A percentile compares a stretch with the other conserved stretches of the same genome.
Evolutionary conservation across 1,140 invertebrate species (phyloP).

Genomic region (Thalassaphorura encarpata): DNA sequence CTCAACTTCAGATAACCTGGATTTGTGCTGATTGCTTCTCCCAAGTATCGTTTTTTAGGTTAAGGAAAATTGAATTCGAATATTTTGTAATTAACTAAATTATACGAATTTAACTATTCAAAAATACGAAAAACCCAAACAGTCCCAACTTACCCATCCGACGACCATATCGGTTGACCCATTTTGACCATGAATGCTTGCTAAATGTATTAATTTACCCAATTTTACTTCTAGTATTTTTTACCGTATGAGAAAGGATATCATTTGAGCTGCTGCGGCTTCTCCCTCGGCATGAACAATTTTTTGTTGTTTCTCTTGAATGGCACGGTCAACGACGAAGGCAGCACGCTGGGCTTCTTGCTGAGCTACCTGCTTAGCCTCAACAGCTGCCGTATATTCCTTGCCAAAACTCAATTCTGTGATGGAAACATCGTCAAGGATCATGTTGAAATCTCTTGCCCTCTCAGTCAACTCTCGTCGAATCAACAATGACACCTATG

Average conservation of each 20-base stretch:
- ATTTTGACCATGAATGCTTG: too few relatives aligned
- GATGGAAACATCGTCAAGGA: conserved; percentile 98
- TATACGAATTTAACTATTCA: too few relatives aligned
- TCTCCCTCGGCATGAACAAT: conserved; percentile 99
- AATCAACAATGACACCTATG: conserved; percentile 76
- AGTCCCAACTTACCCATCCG: too few relatives aligned
- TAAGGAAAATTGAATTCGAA: conserved; percentile 26
- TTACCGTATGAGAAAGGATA: conserved; percentile 56
- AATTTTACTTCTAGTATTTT: too few relatives aligned
- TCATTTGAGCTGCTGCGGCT: conserved; percentile 95
- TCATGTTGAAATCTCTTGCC: conserved; percentile 97
- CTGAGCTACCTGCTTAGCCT: conserved; percentile 97
- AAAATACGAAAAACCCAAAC: too few relatives aligned
- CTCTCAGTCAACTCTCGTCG: conserved; percentile 87
- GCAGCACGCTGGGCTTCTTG: conserved; percentile 98
- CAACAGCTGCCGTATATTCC: conserved; percentile 99
- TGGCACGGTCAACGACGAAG: conserved; percentile 95
- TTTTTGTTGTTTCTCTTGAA: conserved; percentile 97
- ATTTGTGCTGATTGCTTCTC: conserved; percentile 85
- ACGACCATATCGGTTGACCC: too few relatives aligned
- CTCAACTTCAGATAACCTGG: conserved; percentile 96
- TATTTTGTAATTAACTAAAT: too few relatives aligned
- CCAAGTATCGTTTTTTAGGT: conserved; percentile 58
- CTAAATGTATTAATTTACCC: too few relatives aligned
- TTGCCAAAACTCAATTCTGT: conserved; percentile 98